Evolutionary conservation across 2,113 vertebrate species (phyloP).

Genomic region (Vidua chalybeata): DNA sequence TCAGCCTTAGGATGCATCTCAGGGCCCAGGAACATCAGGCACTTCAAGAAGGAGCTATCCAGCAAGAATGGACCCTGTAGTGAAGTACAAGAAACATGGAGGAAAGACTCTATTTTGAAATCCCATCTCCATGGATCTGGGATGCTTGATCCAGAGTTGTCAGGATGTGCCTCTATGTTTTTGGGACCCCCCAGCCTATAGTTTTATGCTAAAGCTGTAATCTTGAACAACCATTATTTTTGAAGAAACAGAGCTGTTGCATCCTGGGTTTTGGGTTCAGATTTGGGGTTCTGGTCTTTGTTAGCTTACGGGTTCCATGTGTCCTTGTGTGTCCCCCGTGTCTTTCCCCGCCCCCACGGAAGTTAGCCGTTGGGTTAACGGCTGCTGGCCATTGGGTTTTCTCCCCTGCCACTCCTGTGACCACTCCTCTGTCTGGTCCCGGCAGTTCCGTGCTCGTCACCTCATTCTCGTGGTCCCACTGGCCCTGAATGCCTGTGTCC

Average conservation of each 20-base stretch:
- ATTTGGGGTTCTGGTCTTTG: no score
- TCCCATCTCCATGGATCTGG: neutral
- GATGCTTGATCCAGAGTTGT: neutral
- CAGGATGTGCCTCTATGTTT: neutral
- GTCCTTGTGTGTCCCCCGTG: no score
- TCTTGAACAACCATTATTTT: neutral
- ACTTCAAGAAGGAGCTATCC: neutral
- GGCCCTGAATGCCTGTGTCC: no score
- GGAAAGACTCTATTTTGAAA: neutral
- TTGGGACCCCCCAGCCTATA: neutral
- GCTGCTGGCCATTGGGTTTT: no score
- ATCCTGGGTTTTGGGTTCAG: no score
- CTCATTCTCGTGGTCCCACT: no score
- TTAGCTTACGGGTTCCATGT: no score
- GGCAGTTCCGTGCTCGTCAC: no score
- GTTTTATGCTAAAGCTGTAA: neutral
- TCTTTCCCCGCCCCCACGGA: no score
- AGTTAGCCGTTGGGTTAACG: no score
- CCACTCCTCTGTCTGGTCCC: no score
- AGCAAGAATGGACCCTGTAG: neutral
- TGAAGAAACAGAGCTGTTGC: neutral
- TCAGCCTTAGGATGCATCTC: neutral
- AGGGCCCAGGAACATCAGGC: neutral
- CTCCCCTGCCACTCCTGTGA: no score
- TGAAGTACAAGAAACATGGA: neutral